phyloP scores from a whole-genome alignment of 2,113 vertebrate genomes.

The Nothobranchius kuhntae region DNA sequence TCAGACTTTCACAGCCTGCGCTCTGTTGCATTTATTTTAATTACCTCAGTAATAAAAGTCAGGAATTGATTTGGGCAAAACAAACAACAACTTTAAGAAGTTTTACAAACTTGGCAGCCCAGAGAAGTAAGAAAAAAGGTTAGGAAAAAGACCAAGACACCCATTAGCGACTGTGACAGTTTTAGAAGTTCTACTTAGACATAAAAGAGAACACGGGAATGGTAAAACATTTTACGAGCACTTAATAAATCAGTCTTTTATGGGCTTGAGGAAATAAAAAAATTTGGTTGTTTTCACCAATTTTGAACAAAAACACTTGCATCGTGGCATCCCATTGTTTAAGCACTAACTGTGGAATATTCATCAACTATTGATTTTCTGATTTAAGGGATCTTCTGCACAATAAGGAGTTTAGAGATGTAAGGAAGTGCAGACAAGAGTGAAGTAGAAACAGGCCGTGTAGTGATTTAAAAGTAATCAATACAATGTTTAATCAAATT shows the following conservation, averaged over 20 bases:
- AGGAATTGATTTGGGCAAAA: too few species aligned
- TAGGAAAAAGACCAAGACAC: too few species aligned
- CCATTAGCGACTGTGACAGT: too few species aligned
- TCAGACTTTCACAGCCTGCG: too few species aligned
- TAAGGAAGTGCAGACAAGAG: conserved; percentile 1
- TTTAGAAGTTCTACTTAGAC: too few species aligned
- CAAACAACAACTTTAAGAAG: too few species aligned
- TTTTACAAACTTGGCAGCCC: too few species aligned
- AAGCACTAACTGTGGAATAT: neutral
- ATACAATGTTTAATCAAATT: conserved; percentile 4
- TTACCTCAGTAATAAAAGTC: too few species aligned
- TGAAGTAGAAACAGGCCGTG: neutral
- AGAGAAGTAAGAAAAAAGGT: too few species aligned
- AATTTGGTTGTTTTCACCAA: neutral
- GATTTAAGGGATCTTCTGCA: conserved; percentile 3
- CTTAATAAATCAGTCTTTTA: neutral
- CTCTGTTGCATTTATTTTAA: too few species aligned
- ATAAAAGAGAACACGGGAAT: too few species aligned
- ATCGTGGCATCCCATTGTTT: neutral
- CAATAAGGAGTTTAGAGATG: conserved; percentile 19
- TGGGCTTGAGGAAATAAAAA: neutral
- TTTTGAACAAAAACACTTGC: neutral
- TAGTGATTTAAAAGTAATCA: conserved; percentile 14
- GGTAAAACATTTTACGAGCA: neutral
- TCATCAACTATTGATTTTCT: conserved; percentile 8